Evolutionary conservation across 2,888 invertebrate genomes (phyloP).

Genomic region (Pantelozetes paolii): DNA sequence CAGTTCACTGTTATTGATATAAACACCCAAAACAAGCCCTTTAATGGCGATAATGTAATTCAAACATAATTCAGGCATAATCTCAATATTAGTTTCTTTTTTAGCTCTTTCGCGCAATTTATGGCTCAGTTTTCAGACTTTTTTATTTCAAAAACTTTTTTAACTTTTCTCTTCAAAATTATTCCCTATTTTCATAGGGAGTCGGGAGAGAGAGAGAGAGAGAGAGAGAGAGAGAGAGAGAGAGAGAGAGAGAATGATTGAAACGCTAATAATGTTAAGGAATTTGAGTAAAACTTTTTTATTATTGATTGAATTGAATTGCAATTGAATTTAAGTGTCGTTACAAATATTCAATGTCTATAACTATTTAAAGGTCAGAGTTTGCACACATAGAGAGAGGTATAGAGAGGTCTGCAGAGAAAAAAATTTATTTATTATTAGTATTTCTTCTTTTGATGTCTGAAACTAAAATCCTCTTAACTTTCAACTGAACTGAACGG

Average conservation of each 20-base stretch:
- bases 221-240: no score
- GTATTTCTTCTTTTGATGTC: neutral
- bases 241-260: no score
- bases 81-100: constrained; percentile 26
- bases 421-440: neutral
- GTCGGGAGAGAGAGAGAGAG: no score
- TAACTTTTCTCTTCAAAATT: neutral
- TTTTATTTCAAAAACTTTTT: neutral
- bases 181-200: no score
- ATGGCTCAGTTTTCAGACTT: constrained; percentile 12
- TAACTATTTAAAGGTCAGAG: constrained; percentile 27
- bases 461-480: constrained; percentile 4
- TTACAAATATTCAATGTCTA: constrained; percentile 16
- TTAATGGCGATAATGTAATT: constrained; percentile 37
- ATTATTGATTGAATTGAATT: constrained; percentile 23
- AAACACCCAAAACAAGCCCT: constrained; percentile 37
- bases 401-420: neutral
- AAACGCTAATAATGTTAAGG: neutral
- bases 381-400: neutral
- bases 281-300: constrained; percentile 8
- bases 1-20: constrained; percentile 33
- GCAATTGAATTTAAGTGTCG: constrained; percentile 17
- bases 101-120: constrained; percentile 24
- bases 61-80: constrained; percentile 31
- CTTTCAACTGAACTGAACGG: no score